A percentile compares a stretch with the other conserved stretches of the same genome.
These are phyloP conservation scores for Protobothrops mucrosquamatus DNA, from an alignment of 2,113 vertebrate genomes.

Conservation along the genomic window DNA sequence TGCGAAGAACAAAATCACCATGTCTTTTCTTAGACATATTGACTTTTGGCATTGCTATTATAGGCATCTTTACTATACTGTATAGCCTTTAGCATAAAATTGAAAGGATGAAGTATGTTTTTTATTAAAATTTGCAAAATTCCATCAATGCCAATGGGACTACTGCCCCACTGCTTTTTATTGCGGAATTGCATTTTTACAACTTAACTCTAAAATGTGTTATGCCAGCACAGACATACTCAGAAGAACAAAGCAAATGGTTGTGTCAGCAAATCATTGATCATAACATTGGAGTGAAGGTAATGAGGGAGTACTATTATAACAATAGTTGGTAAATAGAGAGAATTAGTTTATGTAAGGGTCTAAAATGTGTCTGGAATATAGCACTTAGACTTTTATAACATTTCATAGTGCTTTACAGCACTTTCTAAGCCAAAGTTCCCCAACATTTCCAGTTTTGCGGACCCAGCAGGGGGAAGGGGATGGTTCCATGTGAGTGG, in stretches of 20 bases:
- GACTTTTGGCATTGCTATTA: not conserved
- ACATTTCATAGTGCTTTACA: no score
- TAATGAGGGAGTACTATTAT: not conserved
- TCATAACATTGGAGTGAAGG: not conserved
- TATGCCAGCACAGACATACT: not conserved
- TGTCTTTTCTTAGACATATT: not conserved
- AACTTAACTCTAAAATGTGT: not conserved
- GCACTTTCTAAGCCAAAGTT: no score
- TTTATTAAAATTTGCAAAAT: not conserved
- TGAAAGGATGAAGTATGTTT: not conserved
- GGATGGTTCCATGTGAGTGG: no score
- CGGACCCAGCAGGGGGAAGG: no score
- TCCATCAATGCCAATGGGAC: not conserved
- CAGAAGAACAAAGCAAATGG: not conserved
- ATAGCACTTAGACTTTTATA: no score
- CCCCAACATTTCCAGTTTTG: no score
- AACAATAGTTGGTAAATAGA: not conserved
- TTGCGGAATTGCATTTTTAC: not conserved
- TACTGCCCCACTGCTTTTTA: not conserved
- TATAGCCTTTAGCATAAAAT: not conserved
- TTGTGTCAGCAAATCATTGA: not conserved
- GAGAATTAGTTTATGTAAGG: not conserved
- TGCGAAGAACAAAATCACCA: not conserved
- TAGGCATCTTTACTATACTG: not conserved
- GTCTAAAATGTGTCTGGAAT: not conserved